Evolutionary conservation across 2,888 invertebrate genomes (phyloP).

Genomic region (Machimus rusticus): DNA sequence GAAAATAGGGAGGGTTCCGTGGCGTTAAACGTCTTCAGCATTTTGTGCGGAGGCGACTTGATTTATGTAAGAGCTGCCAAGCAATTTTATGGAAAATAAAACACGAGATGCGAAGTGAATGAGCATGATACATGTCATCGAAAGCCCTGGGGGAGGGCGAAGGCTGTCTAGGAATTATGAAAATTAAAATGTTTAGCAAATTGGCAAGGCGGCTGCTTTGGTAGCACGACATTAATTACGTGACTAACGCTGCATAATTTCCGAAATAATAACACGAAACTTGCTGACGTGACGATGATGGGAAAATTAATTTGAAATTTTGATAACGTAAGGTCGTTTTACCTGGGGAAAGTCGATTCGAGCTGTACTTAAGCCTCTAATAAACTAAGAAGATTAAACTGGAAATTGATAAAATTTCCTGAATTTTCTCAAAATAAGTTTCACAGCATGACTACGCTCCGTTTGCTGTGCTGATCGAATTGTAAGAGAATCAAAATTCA

Average conservation of each 20-base stretch:
- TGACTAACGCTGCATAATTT: not conserved
- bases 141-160: not conserved
- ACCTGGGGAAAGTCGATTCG: not conserved
- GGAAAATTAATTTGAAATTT: not conserved
- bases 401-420: not conserved
- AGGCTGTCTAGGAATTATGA: not conserved
- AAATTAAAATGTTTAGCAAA: not conserved
- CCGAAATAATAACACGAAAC: not conserved
- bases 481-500: not conserved
- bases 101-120: not conserved
- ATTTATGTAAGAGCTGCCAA: not conserved
- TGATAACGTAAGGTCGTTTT: not conserved
- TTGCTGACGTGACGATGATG: not conserved
- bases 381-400: not conserved
- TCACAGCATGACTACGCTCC: not conserved
- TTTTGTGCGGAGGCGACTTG: not conserved
- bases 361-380: not conserved
- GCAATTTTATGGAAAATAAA: not conserved
- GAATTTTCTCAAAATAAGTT: not conserved
- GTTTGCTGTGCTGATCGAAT: not conserved
- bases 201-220: not conserved
- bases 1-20: not conserved
- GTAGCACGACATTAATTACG: not conserved
- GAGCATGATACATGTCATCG: not conserved
- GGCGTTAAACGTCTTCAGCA: not conserved